phyloP scores from a whole-genome alignment of 1,140 invertebrate species.

The Meteorus sp. region DNA sequence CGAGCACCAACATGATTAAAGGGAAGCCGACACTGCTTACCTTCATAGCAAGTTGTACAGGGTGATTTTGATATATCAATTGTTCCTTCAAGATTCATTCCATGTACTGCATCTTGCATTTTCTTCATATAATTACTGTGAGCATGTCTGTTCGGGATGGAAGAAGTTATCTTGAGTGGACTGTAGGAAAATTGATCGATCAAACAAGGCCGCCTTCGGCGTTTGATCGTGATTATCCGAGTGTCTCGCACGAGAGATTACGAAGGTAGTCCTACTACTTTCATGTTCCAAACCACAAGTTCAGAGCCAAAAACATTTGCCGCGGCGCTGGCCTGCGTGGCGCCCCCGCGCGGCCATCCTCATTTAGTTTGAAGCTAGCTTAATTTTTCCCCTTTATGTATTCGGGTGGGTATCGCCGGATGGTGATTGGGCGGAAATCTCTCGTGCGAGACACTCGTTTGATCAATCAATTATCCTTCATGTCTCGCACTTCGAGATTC shows the following conservation, averaged over 20 bases:
- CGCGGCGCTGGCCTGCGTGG: not conserved
- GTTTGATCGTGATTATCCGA: too few relatives aligned
- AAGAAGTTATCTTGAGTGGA: too few relatives aligned
- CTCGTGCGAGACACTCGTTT: conserved; percentile 4
- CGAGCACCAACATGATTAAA: conserved; percentile 32
- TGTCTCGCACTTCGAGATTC: conserved; percentile 21
- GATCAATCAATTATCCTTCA: conserved; percentile 13
- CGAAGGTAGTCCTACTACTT: not conserved
- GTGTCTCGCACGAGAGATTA: too few relatives aligned
- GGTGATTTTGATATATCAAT: not conserved
- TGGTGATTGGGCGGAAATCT: not conserved
- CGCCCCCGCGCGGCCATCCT: too few relatives aligned
- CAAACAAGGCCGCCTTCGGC: not conserved
- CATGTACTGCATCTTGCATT: not conserved
- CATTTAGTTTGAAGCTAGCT: not conserved
- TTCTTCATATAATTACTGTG: not conserved
- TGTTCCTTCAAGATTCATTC: not conserved
- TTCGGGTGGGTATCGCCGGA: not conserved
- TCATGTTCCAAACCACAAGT: not conserved
- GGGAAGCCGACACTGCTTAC: conserved; percentile 37
- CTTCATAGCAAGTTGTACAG: conserved; percentile 10
- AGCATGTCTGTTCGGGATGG: too few relatives aligned
- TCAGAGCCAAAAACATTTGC: not conserved
- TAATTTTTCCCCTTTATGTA: not conserved
- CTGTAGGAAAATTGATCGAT: too few relatives aligned